These are phyloP conservation scores for Nesogale talazaci DNA, from an alignment of 2,113 vertebrate genomes.

Conservation along the genomic window DNA sequence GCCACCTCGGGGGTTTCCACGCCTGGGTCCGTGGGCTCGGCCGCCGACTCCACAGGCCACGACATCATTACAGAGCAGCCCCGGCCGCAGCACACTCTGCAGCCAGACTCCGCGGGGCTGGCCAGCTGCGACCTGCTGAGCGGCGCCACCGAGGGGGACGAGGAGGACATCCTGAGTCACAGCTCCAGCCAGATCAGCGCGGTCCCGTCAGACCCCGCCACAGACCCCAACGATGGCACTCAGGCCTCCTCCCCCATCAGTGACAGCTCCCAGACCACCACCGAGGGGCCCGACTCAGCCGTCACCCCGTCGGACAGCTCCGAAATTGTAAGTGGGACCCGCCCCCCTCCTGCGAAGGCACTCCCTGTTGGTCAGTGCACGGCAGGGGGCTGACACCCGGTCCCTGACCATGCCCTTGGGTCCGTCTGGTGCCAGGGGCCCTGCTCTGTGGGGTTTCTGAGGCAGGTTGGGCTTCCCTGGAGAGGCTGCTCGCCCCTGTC, in stretches of 20 bases:
- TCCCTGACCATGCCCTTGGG: no score
- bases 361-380: no score
- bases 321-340: slow-evolving; percentile 95
- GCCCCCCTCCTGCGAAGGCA: slow-evolving; percentile 47
- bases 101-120: slow-evolving; percentile 94
- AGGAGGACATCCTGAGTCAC: slow-evolving; percentile 91
- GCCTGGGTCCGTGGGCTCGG: slow-evolving; percentile 80
- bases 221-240: slow-evolving; percentile 87
- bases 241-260: slow-evolving; percentile 95
- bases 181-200: slow-evolving; percentile 93
- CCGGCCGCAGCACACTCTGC: slow-evolving; percentile 93
- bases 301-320: slow-evolving; percentile 97
- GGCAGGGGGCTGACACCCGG: no score
- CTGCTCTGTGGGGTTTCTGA: no score
- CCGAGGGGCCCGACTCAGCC: slow-evolving; percentile 97
- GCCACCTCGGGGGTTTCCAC: slow-evolving; percentile 87
- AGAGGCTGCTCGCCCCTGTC: no score
- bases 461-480: no score
- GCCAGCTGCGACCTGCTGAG: slow-evolving; percentile 89
- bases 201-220: slow-evolving; percentile 88
- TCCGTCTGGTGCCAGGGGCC: no score
- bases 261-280: slow-evolving; percentile 98
- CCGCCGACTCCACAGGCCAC: slow-evolving; percentile 78
- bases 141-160: slow-evolving; percentile 84
- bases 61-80: slow-evolving; percentile 98